Percentiles rank a stretch among this genome's conserved stretches.
phyloP scores from a whole-genome alignment of 2,797 vertebrate species.

The Pteronotus mesoamericanus region DNA sequence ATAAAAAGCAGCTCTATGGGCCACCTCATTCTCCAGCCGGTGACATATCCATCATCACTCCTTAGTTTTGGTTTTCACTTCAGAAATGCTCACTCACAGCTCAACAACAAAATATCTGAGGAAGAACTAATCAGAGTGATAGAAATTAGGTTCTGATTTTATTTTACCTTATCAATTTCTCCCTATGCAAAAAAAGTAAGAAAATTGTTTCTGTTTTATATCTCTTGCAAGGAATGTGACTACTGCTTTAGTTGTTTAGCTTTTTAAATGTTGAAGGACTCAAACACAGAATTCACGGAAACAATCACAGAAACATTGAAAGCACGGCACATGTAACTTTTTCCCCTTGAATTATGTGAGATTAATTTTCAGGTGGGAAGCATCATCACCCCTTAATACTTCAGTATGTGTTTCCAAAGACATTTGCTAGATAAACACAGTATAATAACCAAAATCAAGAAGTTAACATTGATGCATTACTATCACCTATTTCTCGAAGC shows the following conservation, averaged over 20 bases:
- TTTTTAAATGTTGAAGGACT: neutral
- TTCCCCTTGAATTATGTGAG: neutral
- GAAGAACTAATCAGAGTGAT: neutral
- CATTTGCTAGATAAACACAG: neutral
- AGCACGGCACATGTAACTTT: neutral
- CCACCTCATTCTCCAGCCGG: neutral
- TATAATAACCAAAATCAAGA: neutral
- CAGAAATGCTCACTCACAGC: neutral
- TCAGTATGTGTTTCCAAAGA: neutral
- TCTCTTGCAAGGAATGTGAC: neutral
- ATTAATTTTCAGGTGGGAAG: neutral
- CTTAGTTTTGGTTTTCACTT: neutral
- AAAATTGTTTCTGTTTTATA: neutral
- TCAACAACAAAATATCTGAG: neutral
- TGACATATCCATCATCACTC: neutral
- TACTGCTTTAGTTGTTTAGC: neutral
- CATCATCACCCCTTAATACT: too few relatives aligned
- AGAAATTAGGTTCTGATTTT: constrained; percentile 3
- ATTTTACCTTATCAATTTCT: neutral
- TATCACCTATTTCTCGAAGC: neutral
- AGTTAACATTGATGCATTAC: neutral
- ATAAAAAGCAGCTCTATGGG: neutral
- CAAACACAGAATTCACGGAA: neutral
- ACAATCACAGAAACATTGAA: neutral
- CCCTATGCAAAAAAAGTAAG: neutral